phyloP scores from a whole-genome alignment of 2,888 invertebrate genomes.

The Phalangium opilio region DNA sequence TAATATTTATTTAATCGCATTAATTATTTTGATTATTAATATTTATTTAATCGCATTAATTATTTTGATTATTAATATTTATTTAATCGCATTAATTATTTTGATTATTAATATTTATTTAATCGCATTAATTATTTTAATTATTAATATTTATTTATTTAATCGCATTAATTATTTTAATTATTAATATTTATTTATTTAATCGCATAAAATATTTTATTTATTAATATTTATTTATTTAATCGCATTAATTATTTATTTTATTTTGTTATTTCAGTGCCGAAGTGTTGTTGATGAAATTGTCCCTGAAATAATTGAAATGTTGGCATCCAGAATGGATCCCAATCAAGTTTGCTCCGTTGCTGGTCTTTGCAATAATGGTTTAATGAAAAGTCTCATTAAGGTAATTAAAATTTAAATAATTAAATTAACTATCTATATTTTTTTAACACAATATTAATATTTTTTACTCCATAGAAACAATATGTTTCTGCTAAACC shows the following conservation, averaged over 20 bases:
- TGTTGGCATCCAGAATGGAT: constrained; percentile 68
- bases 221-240: neutral
- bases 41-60: neutral
- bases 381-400: neutral
- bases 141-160: neutral
- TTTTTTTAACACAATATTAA: no score
- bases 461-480: no score
- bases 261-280: constrained; percentile 8
- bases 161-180: neutral
- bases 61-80: neutral
- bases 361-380: constrained; percentile 41
- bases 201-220: neutral
- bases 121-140: neutral
- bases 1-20: neutral
- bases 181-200: neutral
- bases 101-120: no score
- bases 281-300: constrained; percentile 59
- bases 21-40: neutral
- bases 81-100: no score
- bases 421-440: no score
- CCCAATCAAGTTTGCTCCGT: constrained; percentile 67
- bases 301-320: constrained; percentile 71
- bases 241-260: neutral
- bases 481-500: no score
- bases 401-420: neutral